Evolutionary conservation across 64 coral and sea anemone genomes (phyloP), one percentile per base, ranked within the genome.

Genomic region (Acropora yongei): DNA sequence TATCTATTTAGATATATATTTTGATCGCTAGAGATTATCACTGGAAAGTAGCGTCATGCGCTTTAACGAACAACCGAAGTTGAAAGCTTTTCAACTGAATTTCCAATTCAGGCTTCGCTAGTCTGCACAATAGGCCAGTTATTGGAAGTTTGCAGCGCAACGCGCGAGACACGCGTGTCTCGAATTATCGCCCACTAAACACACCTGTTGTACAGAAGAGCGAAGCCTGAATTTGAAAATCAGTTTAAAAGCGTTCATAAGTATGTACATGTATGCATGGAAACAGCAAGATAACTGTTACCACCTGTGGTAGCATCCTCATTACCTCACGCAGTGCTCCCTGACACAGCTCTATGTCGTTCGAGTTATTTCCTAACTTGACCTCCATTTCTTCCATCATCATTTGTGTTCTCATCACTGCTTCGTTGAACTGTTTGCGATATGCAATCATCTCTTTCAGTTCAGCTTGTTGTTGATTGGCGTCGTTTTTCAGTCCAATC

Each of bases 381-480:
- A 61, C 41, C n/a, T 58, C 68, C 44, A 69, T 91, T 80, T 74
- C 68, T 41, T 20, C 12, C 9, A 69, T 63, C 51, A 19, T 84
- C 6, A 76, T 43, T 20, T 46, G 55, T 1, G 80, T 66, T 49
- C 75, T 77, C 46, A 72, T 77, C 44, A 91, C 72, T 49, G 78
- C 88, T 61, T 77, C 73, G 44, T 82, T 68, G 73, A 88, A 96
- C 55, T 94, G 92, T 43, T 76, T 72, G 76, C 88, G 95, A 61
- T 88, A 97, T 16, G 88, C 94, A 13, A 94, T 78, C 40, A 88
- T 97, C 87, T 94, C 78, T 9, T 94, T 88, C n/a, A 97, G 68
- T 69, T 85, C 82, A 5, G 17, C 43, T 4, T 85, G 82, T 39
- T 72, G 44, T 8, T 9, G 16, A 45, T 41, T 71, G 17, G 82